phyloP scores from a whole-genome alignment of 2,888 invertebrate genomes.

The Lamproptera curius region DNA sequence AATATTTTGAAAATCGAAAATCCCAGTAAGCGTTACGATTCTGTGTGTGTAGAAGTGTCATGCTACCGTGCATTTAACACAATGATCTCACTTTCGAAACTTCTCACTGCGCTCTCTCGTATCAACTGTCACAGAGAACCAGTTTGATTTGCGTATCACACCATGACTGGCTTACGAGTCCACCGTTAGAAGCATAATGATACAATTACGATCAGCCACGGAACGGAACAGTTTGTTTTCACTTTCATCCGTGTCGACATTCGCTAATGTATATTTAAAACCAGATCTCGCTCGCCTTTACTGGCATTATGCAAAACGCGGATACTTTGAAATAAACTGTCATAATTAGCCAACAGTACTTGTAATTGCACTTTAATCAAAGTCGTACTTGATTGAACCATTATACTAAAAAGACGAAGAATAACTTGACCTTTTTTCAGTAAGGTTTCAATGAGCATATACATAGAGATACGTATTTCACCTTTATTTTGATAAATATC shows the following conservation, averaged over 20 bases:
- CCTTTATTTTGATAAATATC: too few species aligned
- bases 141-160: conserved; percentile 29
- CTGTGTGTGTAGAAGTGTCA: conserved; percentile 25
- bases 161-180: conserved; percentile 15
- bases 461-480: too few species aligned
- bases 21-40: conserved; percentile 27
- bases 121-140: conserved; percentile 26
- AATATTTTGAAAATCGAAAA: background rate
- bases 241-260: background rate
- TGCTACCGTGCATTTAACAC: conserved; percentile 27
- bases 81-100: conserved; percentile 28
- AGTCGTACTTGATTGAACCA: too few species aligned
- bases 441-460: too few species aligned
- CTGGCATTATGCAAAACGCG: too few species aligned
- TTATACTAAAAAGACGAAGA: too few species aligned
- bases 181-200: conserved; percentile 3
- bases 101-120: conserved; percentile 28
- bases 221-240: background rate
- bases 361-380: too few species aligned
- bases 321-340: too few species aligned
- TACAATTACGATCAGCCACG: background rate
- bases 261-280: too few species aligned
- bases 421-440: too few species aligned
- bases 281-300: too few species aligned
- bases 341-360: too few species aligned